Percentiles rank a stretch among this genome's conserved stretches.
Evolutionary conservation across 2,113 vertebrate genomes (phyloP).

Genomic region (Cyprinus carpio): DNA sequence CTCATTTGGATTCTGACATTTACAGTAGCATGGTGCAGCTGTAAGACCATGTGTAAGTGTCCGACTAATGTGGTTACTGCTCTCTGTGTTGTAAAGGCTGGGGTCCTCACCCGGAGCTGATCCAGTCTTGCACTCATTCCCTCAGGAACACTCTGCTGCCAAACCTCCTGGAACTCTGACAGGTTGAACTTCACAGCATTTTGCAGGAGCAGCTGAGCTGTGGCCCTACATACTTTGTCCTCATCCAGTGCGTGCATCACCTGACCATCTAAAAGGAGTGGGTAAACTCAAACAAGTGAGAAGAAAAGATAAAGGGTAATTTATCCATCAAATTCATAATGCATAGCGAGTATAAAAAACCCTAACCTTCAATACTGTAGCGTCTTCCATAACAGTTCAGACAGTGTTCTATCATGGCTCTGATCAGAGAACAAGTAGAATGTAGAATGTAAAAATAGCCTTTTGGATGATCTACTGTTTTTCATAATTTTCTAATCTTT

Average conservation of each 20-base stretch:
- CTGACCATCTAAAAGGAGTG: slow-evolving; percentile 67
- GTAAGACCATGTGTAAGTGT: slow-evolving; percentile 38
- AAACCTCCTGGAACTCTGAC: slow-evolving; percentile 90
- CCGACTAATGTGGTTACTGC: too few species aligned
- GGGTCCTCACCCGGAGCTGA: slow-evolving; percentile 85
- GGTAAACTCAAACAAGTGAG: too few species aligned
- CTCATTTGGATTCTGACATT: too few species aligned
- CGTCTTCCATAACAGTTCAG: slow-evolving; percentile 87
- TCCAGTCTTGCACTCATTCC: slow-evolving; percentile 87
- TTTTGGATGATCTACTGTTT: too few species aligned
- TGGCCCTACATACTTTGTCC: slow-evolving; percentile 86
- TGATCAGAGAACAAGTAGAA: slow-evolving; percentile 59
- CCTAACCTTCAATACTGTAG: slow-evolving; percentile 81
- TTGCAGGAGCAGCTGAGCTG: slow-evolving; percentile 89
- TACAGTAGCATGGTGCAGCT: too few species aligned
- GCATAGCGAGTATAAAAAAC: not conserved
- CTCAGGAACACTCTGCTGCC: slow-evolving; percentile 97
- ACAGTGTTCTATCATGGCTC: slow-evolving; percentile 93
- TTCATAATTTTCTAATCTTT: not conserved
- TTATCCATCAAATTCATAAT: not conserved
- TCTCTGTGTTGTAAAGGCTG: too few species aligned
- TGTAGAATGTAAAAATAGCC: too few species aligned
- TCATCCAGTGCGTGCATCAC: slow-evolving; percentile 83
- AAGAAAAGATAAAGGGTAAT: not conserved
- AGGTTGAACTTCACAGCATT: slow-evolving; percentile 95